Evolutionary conservation across 2,888 invertebrate species (phyloP).

Genomic region (Aphidoletes aphidimyza): DNA sequence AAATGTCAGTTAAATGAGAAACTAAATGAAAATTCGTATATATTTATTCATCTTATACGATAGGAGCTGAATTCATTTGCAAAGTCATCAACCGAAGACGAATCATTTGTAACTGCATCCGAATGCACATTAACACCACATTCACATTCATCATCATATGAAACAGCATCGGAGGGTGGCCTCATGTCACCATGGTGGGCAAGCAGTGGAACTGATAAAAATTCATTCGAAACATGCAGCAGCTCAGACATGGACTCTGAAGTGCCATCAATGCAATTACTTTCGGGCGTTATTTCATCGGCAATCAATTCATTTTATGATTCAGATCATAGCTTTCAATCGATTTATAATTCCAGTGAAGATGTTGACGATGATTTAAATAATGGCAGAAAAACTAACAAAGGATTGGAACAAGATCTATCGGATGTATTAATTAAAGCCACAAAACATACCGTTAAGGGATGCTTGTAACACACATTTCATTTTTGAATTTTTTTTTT

Average conservation of each 20-base stretch:
- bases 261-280: constrained; percentile 58
- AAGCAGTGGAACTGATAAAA: constrained; percentile 68
- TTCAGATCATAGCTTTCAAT: constrained; percentile 63
- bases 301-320: constrained; percentile 65
- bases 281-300: constrained; percentile 61
- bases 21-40: not conserved
- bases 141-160: constrained; percentile 76
- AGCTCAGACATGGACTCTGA: constrained; percentile 61
- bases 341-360: constrained; percentile 54
- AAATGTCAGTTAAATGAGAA: no score
- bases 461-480: constrained; percentile 66
- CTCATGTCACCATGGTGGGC: constrained; percentile 69
- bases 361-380: constrained; percentile 19
- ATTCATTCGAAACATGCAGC: constrained; percentile 63
- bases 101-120: constrained; percentile 76
- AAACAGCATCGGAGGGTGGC: constrained; percentile 75
- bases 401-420: constrained; percentile 10
- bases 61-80: constrained; percentile 66
- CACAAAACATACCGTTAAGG: constrained; percentile 71
- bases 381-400: not conserved
- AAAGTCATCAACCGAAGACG: constrained; percentile 69
- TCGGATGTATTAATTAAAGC: constrained; percentile 54
- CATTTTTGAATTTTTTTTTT: no score
- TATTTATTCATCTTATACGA: not conserved
- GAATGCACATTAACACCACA: constrained; percentile 73